These are phyloP conservation scores for Todiramphus chloris DNA, from an alignment of 2,113 vertebrate genomes.

Conservation along the genomic window DNA sequence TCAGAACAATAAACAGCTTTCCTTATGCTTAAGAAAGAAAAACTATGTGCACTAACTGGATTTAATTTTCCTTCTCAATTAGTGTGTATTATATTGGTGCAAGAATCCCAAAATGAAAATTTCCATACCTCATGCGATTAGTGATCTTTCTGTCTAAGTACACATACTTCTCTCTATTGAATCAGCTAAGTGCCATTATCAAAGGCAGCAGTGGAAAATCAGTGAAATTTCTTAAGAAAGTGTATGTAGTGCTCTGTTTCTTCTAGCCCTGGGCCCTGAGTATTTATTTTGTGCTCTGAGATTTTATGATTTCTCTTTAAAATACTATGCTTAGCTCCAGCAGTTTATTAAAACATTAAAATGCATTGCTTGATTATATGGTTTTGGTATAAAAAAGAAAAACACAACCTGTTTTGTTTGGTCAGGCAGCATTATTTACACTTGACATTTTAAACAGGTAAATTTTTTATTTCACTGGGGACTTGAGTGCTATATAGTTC, in stretches of 20 bases:
- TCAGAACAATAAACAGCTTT: not conserved
- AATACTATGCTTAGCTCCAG: not conserved
- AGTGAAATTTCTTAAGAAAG: not conserved
- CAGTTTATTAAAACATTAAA: not conserved
- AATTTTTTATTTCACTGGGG: not conserved
- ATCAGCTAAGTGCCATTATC: not conserved
- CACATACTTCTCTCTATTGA: not conserved
- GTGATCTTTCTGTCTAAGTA: not conserved
- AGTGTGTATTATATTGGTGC: not conserved
- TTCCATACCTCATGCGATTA: not conserved
- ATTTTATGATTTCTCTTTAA: not conserved
- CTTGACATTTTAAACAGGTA: not conserved
- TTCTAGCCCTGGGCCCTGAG: not conserved
- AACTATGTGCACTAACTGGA: not conserved
- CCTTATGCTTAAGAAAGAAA: not conserved
- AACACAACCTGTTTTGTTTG: not conserved
- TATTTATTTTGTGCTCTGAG: not conserved
- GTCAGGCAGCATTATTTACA: not conserved
- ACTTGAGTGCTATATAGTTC: not conserved
- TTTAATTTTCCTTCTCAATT: not conserved
- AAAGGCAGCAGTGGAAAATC: not conserved
- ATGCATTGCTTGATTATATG: not conserved
- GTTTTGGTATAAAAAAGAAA: not conserved
- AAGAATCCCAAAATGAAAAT: not conserved
- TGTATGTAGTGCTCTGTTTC: not conserved